A percentile compares a stretch with the other conserved stretches of the same genome.
These are phyloP conservation scores for Drosophila gunungcola DNA, from an alignment of 1,140 invertebrate species.

Conservation along the genomic window DNA sequence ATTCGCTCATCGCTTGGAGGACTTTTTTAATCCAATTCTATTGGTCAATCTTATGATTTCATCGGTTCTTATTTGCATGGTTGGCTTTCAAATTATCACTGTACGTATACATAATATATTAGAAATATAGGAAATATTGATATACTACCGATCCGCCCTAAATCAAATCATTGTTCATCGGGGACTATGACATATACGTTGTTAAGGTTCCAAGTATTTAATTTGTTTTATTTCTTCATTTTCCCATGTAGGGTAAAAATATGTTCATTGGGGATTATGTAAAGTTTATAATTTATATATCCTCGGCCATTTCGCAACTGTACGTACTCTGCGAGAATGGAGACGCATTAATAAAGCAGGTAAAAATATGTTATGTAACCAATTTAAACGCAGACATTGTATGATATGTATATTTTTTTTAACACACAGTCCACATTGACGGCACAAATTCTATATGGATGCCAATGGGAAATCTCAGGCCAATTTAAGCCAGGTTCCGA, in stretches of 20 bases:
- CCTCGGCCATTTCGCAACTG: slow-evolving; percentile 70
- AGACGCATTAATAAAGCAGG: slow-evolving; percentile 71
- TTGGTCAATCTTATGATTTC: slow-evolving; percentile 76
- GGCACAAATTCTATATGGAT: slow-evolving; percentile 68
- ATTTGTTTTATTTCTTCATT: too few species aligned
- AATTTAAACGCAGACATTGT: background rate
- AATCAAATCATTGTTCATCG: too few species aligned
- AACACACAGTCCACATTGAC: slow-evolving; percentile 55
- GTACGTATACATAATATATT: slow-evolving; percentile 39
- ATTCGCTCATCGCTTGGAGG: slow-evolving; percentile 63
- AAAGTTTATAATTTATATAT: slow-evolving; percentile 78
- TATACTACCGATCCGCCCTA: too few species aligned
- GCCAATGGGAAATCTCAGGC: slow-evolving; percentile 62
- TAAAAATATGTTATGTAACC: slow-evolving; percentile 13
- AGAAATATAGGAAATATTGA: too few species aligned
- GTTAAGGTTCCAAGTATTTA: too few species aligned
- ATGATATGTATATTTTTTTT: background rate
- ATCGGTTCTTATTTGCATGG: slow-evolving; percentile 79
- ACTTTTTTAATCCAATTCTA: slow-evolving; percentile 81
- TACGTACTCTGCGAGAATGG: slow-evolving; percentile 79
- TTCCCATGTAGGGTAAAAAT: slow-evolving; percentile 48
- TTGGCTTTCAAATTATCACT: slow-evolving; percentile 81
- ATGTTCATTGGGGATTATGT: slow-evolving; percentile 80
- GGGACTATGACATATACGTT: too few species aligned
- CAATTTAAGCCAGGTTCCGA: background rate